Base-by-base conservation (phyloP, 2,888 invertebrate species). In the Troides oblongomaculatus region DNA sequence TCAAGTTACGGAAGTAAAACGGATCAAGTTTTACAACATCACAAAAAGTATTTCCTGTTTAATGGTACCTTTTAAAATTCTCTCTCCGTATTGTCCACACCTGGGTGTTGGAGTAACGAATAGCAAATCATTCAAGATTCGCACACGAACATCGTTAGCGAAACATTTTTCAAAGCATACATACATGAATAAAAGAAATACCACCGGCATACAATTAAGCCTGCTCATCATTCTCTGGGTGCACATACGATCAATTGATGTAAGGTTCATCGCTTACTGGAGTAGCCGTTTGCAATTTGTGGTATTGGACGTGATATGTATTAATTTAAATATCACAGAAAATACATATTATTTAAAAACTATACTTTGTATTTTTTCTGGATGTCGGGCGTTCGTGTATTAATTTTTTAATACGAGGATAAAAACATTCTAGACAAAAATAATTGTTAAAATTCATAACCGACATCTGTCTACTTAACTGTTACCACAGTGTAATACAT, bases 131-230 rank as follows among this genome's bases (percentile, higher is more conserved):
- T 68, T 63, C 50, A 53, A 59, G 68, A 64, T 68, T 68, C 59
- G n/a, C 53, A 14, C 39, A n/a, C 50, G 62, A 63, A 63, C 50
- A 39, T 68, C 63, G 68, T 68, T 68, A 63, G 58, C 21, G 59
- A 50, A 68, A 64, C 59, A 53, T 64, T 64, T 63, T 63, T 68
- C 63, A 58, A 57, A 62, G 56, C 12, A 23, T 50, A 7, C 43
- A n/a, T 57, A 57, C 36, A 63, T 68, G 68, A 68, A 68, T 68
- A 43, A 68, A 68, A 68, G 64, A 68, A 64, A 68, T 59, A 62
- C 25, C 18, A 39, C 23, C 25, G 50, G 21, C 25, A 43, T n/a
- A 36, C 57, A 53, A 53, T 60, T 36, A 68, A 56, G 63, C 60
- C 64, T 30, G 18, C 53, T 68, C 53, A 63, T 46, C 36, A 68